Percentiles rank a stretch among this genome's conserved stretches.
Evolutionary conservation across 2,888 invertebrate genomes (phyloP).

Genomic region (Papilio elwesi): DNA sequence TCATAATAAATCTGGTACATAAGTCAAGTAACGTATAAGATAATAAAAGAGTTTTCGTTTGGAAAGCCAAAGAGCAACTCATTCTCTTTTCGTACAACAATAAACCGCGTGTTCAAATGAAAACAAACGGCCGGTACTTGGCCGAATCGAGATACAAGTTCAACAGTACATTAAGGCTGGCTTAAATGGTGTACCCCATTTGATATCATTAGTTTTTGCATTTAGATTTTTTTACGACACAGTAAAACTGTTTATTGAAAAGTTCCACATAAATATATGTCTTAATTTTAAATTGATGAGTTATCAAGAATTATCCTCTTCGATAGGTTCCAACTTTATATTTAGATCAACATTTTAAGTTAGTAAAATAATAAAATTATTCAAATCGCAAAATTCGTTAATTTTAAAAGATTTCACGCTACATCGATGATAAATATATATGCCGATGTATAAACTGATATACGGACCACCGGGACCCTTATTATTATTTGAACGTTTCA

Average conservation of each 20-base stretch:
- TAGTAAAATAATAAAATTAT: too few species aligned
- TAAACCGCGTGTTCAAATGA: slow-evolving; percentile 25
- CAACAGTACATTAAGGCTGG: slow-evolving; percentile 17
- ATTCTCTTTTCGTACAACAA: slow-evolving; percentile 10
- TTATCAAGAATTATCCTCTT: too few species aligned
- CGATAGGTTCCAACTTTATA: too few species aligned
- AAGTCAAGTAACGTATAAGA: neutral
- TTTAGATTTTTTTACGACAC: neutral
- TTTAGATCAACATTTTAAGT: too few species aligned
- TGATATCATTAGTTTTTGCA: neutral
- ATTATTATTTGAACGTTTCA: too few species aligned
- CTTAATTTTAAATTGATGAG: too few species aligned
- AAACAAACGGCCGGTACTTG: slow-evolving; percentile 17
- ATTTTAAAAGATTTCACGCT: too few species aligned
- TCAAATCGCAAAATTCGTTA: too few species aligned
- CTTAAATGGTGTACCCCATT: slow-evolving; percentile 8
- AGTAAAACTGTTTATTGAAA: neutral
- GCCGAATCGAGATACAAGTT: slow-evolving; percentile 21
- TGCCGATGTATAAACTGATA: too few species aligned
- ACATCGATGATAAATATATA: too few species aligned
- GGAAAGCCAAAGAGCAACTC: slow-evolving; percentile 2
- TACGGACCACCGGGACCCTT: too few species aligned
- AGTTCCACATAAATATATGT: too few species aligned
- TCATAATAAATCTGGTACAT: neutral
- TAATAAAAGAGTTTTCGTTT: slow-evolving; percentile 14